These are phyloP conservation scores for Amphiprion percula DNA, from an alignment of 2,113 vertebrate species.

Conservation along the genomic window DNA sequence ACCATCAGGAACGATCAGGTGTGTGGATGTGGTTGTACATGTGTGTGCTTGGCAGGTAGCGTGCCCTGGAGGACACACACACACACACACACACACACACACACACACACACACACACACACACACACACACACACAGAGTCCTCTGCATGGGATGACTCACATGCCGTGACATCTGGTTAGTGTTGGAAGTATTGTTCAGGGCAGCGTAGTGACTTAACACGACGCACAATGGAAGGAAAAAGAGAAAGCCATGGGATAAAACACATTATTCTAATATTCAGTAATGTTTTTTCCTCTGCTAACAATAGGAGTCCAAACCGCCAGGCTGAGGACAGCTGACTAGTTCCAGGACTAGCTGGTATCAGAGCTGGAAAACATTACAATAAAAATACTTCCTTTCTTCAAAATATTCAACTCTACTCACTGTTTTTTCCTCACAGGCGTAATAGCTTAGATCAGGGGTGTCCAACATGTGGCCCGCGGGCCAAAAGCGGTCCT, in stretches of 20 bases:
- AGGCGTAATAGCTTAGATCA: background rate
- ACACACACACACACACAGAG: constrained; percentile 12
- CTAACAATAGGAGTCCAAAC: constrained; percentile 55
- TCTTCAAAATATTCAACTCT: background rate
- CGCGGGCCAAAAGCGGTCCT: no score
- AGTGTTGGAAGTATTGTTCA: constrained; percentile 73
- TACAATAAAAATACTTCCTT: background rate
- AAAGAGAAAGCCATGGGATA: constrained; percentile 68
- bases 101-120: background rate
- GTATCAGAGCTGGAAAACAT: constrained; percentile 19
- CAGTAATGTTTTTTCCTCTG: constrained; percentile 58
- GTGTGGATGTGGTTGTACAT: constrained; percentile 3
- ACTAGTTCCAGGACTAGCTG: constrained; percentile 33
- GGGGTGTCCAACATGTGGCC: no score
- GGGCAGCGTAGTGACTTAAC: constrained; percentile 59
- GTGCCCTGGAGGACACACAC: constrained; percentile 9
- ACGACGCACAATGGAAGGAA: constrained; percentile 71
- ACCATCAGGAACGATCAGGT: constrained; percentile 40
- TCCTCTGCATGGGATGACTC: constrained; percentile 72
- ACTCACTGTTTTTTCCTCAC: background rate
- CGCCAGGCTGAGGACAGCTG: constrained; percentile 32
- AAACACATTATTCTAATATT: constrained; percentile 64
- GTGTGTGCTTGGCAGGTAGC: constrained; percentile 62
- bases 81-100: background rate
- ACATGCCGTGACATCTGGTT: constrained; percentile 76